Base-by-base conservation (phyloP, 2,888 invertebrate genomes). In the Petrolisthes manimaculis region DNA sequence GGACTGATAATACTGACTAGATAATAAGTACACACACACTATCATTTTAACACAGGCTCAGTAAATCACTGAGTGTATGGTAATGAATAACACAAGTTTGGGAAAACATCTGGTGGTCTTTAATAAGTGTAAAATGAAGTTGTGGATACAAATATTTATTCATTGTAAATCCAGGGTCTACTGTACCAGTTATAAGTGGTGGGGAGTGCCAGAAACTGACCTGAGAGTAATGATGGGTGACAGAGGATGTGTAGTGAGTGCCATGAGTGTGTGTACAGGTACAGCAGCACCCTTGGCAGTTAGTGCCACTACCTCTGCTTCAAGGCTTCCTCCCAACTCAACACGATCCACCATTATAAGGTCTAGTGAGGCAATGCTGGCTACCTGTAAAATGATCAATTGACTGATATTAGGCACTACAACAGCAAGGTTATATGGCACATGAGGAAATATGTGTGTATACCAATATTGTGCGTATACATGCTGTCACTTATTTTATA, bases 361-460 rank as follows among this genome's bases (percentile, higher is more conserved):
- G 74, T 89, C 87, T 55, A 85, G 77, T 21, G 88, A 83, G 5
- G 77, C 94, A 81, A 94, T 94, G 92, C 95, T 95, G 54, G 94
- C 93, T 21, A 95, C 93, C 89, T 94, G 80, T 4, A 21, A 37
- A 21, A 61, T 21, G 24, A 14, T 9, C 1, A 3, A 18, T 12
- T 61, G 61, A 37, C 77, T 24, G 37, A 37, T 37, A 37, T 37
- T 37, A 37, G 37, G 37, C 37, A 37, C 37, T 37, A 37, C 37
- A 37, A 37, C 37, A 37, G 37, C 37, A 37, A 37, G 37, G 37
- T 37, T 2, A 37, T 37, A 37, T 37, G 37, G 37, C 18, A 3
- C 37, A 18, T 3, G 8, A 37, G 77, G 14, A 37, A 37, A 1
- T 6, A 37, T 37, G 37, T 37, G 37, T 37, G 37, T 37, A 37